Base-by-base conservation (phyloP, 1,140 invertebrate species). In the Zaprionus vittiger region DNA sequence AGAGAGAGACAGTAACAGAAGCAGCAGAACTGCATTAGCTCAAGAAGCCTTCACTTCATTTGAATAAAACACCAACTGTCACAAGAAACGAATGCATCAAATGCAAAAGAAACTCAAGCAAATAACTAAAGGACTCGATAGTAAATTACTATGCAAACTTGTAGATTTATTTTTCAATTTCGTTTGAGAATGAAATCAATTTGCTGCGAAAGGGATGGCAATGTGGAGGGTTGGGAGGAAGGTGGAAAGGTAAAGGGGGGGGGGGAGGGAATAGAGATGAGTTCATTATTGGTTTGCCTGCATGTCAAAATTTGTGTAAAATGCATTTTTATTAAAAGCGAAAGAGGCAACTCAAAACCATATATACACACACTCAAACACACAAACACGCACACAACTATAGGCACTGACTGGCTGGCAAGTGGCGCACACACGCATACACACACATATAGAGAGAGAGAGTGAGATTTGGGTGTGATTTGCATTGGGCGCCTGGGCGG, bases 241-340 rank as follows among this genome's bases (percentile, higher is more conserved):
- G 31, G 2, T 11, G 31, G 9, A 28, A 28, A 28, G 6, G 6
- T 1, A 20, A 4, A 5, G 9, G 5, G n/a, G 3, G 7, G 41
- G 7, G 28, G 5, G 7, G 20, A 5, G 28, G 44, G 61, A 52
- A 34, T 52, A 14, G 17, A 64, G 20, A 54, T 41, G 34, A 63
- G 49, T 71, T 55, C 59, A 61, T 49, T 34, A 65, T 65, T 26
- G 28, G 22, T 66, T 68, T 49, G 47, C 20, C 61, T 60, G 67
- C 62, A 70, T 76, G 73, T 44, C 68, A 60, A 66, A 72, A 72
- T 63, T 65, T 54, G 41, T 61, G 62, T 61, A 55, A 65, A 64
- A 72, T 76, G 73, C 73, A 76, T 76, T 76, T 76, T 76, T 76
- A 71, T 60, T 55, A 72, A 76, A 56, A 66, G 34, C 61, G 41